Evolutionary conservation across 2,888 invertebrate genomes (phyloP).

Genomic region (Pyralis farinalis): DNA sequence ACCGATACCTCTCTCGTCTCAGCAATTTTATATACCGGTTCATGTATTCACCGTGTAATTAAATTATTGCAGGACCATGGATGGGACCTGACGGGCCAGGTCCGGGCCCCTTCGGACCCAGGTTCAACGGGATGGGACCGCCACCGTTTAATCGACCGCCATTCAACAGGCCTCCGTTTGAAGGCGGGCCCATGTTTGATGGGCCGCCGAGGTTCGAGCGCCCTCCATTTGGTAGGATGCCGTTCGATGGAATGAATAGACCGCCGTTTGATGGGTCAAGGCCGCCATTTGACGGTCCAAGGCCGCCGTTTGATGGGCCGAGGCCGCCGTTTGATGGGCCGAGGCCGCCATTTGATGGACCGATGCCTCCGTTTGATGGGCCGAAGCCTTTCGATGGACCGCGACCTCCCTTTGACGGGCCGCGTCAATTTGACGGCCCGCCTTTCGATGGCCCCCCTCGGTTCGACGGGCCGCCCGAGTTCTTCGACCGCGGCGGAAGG

Average conservation of each 20-base stretch:
- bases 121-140: slow-evolving; percentile 70
- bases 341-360: slow-evolving; percentile 44
- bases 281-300: slow-evolving; percentile 48
- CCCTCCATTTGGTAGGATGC: slow-evolving; percentile 46
- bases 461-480: slow-evolving; percentile 58
- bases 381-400: slow-evolving; percentile 37
- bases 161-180: slow-evolving; percentile 51
- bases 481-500: slow-evolving; percentile 61
- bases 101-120: slow-evolving; percentile 54
- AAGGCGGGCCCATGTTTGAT: slow-evolving; percentile 36
- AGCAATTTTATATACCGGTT: neutral
- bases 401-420: slow-evolving; percentile 42
- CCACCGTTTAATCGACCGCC: slow-evolving; percentile 48
- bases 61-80: slow-evolving; percentile 58
- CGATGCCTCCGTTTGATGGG: slow-evolving; percentile 38
- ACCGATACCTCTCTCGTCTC: slow-evolving; percentile 7
- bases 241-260: slow-evolving; percentile 40
- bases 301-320: slow-evolving; percentile 46
- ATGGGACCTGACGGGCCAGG: slow-evolving; percentile 60
- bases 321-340: slow-evolving; percentile 46
- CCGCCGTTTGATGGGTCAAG: slow-evolving; percentile 40
- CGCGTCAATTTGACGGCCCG: slow-evolving; percentile 45
- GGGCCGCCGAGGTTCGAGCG: slow-evolving; percentile 44
- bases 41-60: neutral
- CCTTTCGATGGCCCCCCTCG: slow-evolving; percentile 34